Base-by-base conservation (phyloP, 2,113 vertebrate species). In the Semicossyphus pulcher region DNA sequence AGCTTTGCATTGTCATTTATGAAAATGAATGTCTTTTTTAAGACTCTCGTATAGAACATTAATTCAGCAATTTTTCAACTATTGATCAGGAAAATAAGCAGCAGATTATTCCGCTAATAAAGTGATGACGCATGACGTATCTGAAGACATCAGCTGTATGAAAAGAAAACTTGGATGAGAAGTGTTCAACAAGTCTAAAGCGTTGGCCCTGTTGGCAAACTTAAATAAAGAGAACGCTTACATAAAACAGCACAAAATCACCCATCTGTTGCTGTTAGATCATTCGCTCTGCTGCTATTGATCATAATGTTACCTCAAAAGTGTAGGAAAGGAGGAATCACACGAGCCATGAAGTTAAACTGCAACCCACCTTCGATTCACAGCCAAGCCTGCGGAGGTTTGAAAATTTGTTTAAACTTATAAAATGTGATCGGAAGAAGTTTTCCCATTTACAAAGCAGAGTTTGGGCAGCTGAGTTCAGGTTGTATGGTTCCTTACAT, bases 231-330 rank as follows among this genome's bases (percentile, higher is more conserved):
- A 63, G 58, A 82, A 68, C 59, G 65, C 67, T 47, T 21, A 64
- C 61, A 47, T 16, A 44, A 44, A 20, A 42, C n/a, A 20, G 41
- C 6, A 44, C 47, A 25, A 52, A 72, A 63, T 42, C 47, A 44
- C 31, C 71, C 79, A 86, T 81, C 77, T 88, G 84, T 85, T 88
- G 76, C 81, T 70, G 64, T 71, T 77, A 65, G 76, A 85, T 85
- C 84, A 32, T 66, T 82, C 14, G 34, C 65, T 86, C 39, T 1
- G 18, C 49, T 44, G 72, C 75, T 78, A 58, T 80, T 80, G 70
- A 83, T 82, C 15, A 1, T 29, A 18, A 39, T 37, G 31, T 65
- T 67, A 54, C 76, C 69, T 64, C 25, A 20, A 58, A 77, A 60
- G 60, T 64, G 23, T 85, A 42, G 25, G 23, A 60, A 70, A 73